Evolutionary conservation across 1,140 invertebrate genomes (phyloP).

Genomic region (Bombyx mori): DNA sequence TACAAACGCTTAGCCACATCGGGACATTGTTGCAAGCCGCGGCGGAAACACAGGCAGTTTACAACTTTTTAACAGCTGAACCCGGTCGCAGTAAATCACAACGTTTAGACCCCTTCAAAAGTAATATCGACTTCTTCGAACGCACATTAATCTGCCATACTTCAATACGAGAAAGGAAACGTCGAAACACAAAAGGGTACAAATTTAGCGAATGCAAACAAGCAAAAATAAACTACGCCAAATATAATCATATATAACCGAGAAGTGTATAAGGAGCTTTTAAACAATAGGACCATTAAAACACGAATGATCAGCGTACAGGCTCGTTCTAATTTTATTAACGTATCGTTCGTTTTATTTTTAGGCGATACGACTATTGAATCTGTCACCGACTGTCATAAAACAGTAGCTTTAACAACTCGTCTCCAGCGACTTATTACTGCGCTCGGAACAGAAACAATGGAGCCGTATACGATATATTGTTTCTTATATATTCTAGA

Average conservation of each 20-base stretch:
- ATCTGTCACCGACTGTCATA: constrained; percentile 49
- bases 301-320: neutral
- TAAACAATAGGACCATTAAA: too few species aligned
- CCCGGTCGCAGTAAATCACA: constrained; percentile 61
- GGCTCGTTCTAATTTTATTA: constrained; percentile 8
- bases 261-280: neutral
- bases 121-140: constrained; percentile 68
- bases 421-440: constrained; percentile 29
- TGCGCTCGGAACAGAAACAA: constrained; percentile 14
- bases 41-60: constrained; percentile 64
- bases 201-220: constrained; percentile 23
- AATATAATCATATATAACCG: too few species aligned
- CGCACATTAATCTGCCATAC: constrained; percentile 64
- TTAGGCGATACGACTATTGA: constrained; percentile 34
- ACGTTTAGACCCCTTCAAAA: constrained; percentile 60
- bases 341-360: constrained; percentile 12
- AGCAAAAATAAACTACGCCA: constrained; percentile 13
- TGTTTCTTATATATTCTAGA: too few species aligned
- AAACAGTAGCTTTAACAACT: constrained; percentile 43
- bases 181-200: constrained; percentile 34
- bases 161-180: constrained; percentile 59
- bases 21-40: constrained; percentile 45
- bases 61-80: constrained; percentile 65
- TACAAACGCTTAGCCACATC: too few species aligned
- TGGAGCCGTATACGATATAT: neutral